Evolutionary conservation across 2,888 invertebrate genomes (phyloP).

Genomic region (Acrobasis repandana): DNA sequence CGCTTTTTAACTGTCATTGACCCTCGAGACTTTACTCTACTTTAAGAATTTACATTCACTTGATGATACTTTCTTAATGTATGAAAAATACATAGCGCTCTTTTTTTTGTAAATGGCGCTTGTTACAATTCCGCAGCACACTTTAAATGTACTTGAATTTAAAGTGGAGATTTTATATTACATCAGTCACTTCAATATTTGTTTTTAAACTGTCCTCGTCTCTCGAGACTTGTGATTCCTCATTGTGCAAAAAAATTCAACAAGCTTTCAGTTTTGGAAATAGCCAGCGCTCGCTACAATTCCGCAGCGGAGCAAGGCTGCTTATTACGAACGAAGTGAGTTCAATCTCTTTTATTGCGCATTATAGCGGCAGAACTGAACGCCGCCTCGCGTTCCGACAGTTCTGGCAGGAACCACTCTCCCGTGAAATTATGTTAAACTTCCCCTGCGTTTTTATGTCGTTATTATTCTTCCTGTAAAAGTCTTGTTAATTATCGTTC

Average conservation of each 20-base stretch:
- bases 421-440: slow-evolving; percentile 77
- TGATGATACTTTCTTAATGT: too few species aligned
- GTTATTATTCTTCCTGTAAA: slow-evolving; percentile 53
- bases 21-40: too few species aligned
- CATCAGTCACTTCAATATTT: too few species aligned
- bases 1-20: too few species aligned
- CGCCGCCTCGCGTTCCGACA: slow-evolving; percentile 60
- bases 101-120: too few species aligned
- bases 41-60: too few species aligned
- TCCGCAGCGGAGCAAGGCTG: slow-evolving; percentile 53
- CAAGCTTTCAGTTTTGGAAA: slow-evolving; percentile 46
- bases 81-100: too few species aligned
- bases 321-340: slow-evolving; percentile 72
- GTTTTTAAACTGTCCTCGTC: too few species aligned
- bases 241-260: slow-evolving; percentile 37
- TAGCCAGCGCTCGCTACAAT: slow-evolving; percentile 52
- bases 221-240: slow-evolving; percentile 25
- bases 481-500: slow-evolving; percentile 46
- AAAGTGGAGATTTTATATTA: too few species aligned
- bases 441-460: slow-evolving; percentile 60
- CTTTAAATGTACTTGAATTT: too few species aligned
- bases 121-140: too few species aligned
- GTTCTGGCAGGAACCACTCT: slow-evolving; percentile 64
- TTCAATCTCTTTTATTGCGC: slow-evolving; percentile 79
- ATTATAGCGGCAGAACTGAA: slow-evolving; percentile 72